Evolutionary conservation across 92 coral and sea anemone species (phyloP), one percentile per base, ranked within the genome.

Genomic region (Paramuricea clavata): DNA sequence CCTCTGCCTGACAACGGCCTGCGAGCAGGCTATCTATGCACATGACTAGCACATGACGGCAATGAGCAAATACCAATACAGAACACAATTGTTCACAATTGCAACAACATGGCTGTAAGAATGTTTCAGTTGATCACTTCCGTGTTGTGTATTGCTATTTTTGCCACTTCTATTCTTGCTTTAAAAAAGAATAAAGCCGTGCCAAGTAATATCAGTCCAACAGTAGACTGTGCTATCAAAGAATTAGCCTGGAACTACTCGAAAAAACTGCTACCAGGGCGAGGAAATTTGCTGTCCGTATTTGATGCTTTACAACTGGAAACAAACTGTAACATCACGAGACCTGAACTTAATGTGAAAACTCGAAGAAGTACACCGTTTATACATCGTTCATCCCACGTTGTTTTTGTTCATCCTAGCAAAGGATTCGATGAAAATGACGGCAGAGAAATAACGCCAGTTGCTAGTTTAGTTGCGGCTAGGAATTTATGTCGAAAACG

Each of bases 241-340:
- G 84, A 79, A 28, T 42, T 79, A 30, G 84, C 84, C 17, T 79
- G 84, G 84, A 79, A 79, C 84, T 62, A 62, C 84, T 79, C 84
- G 31, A 79, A 61, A 35, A 62, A 59, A 62, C 59, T 79, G 71
- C 84, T 60, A 16, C 84, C 84, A 33, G 35, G 28, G 25, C 64
- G 84, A 21, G 84, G 84, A 11, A 31, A 79, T 21, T 41, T 59
- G 22, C 47, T 79, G 17, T 33, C 84, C 27, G 73, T 79, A 23
- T 79, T 79, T 36, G 84, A 79, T 61, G 84, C 84, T 1, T 42
- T 79, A 57, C 72, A 79, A 39, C 84, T 79, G 5, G 30, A 79
- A 13, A 60, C 73, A 5, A 59, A 59, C 22, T 79, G 84, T 32
- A 79, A 79, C 60, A 64, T 79, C 22, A 79, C 84, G n/a, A 17